Percentiles rank a stretch among this genome's conserved stretches.
Conservation (phyloP, 2,113 vertebrate species). For the Gnathonemus echidnorhynchus region DNA sequence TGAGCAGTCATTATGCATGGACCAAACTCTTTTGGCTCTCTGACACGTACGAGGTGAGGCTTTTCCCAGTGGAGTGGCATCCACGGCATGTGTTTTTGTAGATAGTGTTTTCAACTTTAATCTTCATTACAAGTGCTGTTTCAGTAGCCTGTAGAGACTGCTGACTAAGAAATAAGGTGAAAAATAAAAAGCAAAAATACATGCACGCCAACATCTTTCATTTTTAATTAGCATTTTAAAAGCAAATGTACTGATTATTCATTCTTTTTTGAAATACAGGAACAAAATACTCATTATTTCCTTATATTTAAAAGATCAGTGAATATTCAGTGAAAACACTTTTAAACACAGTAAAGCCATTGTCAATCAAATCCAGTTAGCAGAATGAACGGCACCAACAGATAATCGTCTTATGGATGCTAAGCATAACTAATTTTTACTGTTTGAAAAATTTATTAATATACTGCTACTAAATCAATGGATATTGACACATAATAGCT, state of each 20-base stretch:
- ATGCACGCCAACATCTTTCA: background rate
- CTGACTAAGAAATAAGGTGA: background rate
- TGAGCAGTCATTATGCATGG: slow-evolving; percentile 16
- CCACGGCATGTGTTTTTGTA: background rate
- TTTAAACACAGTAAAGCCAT: background rate
- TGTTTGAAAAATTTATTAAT: background rate
- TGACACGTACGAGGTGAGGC: slow-evolving; percentile 6
- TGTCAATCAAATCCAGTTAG: background rate
- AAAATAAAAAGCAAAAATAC: background rate
- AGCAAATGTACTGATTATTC: background rate
- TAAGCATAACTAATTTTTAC: background rate
- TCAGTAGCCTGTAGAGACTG: background rate
- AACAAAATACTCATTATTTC: background rate
- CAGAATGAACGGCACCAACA: background rate
- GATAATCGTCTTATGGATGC: background rate
- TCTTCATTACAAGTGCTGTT: background rate
- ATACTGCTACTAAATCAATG: background rate
- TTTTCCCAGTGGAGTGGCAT: background rate
- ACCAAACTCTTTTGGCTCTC: background rate
- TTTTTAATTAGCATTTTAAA: slow-evolving; percentile 5
- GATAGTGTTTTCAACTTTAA: background rate
- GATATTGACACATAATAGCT: background rate
- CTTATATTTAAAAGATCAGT: background rate
- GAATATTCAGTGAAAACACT: background rate
- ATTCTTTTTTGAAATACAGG: background rate